Base-by-base conservation (phyloP, 2,113 vertebrate genomes). In the Butorides virescens region DNA sequence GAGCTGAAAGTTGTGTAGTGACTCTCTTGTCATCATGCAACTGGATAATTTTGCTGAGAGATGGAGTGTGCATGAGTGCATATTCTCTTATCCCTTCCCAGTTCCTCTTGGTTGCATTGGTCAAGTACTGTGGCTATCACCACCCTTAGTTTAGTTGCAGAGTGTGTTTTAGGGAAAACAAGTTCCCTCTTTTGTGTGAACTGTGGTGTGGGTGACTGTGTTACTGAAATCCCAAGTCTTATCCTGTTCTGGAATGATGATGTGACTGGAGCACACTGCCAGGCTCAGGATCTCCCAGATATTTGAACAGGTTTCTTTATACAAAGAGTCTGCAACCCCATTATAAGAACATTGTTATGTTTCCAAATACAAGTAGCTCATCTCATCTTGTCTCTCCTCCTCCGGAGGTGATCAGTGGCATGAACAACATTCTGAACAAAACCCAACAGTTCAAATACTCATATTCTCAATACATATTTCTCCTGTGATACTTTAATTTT, bases 131-230 rank as follows among this genome's bases (percentile, higher is more conserved):
- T 25, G 52, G 4, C 22, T 75, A 3, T 46, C 47, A 37, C 7
- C 4, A 32, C 13, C 19, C 32, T 37, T 26, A 67, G 16, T 58
- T 81, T 62, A 62, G 27, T n/a, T 82, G 12, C 34, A 70, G 34
- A 53, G 2, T 53, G 20, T 34, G 5, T 67, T 85, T 77, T 27
- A 39, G 18, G 20, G 29, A 42, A 34, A 23, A 4, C 2, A 32
- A 50, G 16, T 34, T 52, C 30, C 11, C 11, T 10, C 6, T 16
- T 49, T 61, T 47, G 7, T 19, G 21, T 47, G 36, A 77, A 71
- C 13, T 1, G 4, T 34, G 4, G 2, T 36, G 21, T 44, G 25
- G 12, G 30, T 39, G 30, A 4, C 7, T 63, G 3, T 4, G 16
- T 49, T 71, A 34, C 11, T 78, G 36, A 91, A 67, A 67, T 66